phyloP scores from a whole-genome alignment of 2,113 vertebrate genomes.

The Herpailurus yagouaroundi region DNA sequence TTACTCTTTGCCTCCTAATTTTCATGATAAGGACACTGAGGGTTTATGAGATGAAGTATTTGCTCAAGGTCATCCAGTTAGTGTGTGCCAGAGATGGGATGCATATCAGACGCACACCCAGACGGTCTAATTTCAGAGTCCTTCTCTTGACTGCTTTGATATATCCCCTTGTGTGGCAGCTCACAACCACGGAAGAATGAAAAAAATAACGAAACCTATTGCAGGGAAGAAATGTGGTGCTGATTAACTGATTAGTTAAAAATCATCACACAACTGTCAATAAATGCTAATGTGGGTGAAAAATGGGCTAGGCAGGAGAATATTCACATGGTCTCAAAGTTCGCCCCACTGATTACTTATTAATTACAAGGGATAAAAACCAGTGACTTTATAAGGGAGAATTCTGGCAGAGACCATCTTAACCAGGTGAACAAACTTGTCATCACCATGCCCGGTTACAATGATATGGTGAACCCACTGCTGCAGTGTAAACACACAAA shows the following conservation, averaged over 20 bases:
- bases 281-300: not conserved
- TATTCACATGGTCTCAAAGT: not conserved
- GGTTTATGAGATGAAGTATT: not conserved
- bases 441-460: not conserved
- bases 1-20: not conserved
- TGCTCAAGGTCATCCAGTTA: not conserved
- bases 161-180: not conserved
- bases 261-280: not conserved
- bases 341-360: not conserved
- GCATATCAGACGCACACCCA: not conserved
- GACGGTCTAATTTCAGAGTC: not conserved
- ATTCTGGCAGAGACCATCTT: not conserved
- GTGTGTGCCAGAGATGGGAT: not conserved
- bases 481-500: not conserved
- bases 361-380: not conserved
- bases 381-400: not conserved
- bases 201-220: not conserved
- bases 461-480: fast-evolving
- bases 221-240: not conserved
- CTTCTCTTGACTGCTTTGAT: not conserved
- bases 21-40: not conserved
- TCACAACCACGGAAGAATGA: not conserved
- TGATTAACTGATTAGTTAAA: not conserved
- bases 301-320: not conserved
- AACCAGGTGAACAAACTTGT: not conserved